Evolutionary conservation across 1,140 invertebrate genomes (phyloP).

Genomic region (Nasonia longicornis): DNA sequence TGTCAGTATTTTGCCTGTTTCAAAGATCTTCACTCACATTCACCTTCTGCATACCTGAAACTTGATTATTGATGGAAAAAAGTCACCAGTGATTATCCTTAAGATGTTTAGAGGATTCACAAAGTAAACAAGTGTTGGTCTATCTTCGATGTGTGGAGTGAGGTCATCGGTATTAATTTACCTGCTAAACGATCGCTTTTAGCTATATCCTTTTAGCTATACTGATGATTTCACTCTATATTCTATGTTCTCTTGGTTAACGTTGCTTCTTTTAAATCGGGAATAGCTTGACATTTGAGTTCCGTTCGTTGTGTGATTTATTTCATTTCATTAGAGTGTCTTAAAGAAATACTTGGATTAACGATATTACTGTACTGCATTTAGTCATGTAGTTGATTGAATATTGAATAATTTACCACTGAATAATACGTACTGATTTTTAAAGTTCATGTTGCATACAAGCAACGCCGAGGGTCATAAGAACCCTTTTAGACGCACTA

Average conservation of each 20-base stretch:
- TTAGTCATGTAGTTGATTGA: conserved; percentile 35
- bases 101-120: background rate
- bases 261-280: background rate
- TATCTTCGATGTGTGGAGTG: background rate
- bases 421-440: conserved; percentile 43
- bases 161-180: background rate
- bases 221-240: background rate
- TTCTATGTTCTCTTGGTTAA: background rate
- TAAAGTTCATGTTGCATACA: conserved; percentile 49
- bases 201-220: too few relatives aligned
- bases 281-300: background rate
- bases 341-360: background rate
- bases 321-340: background rate
- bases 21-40: background rate
- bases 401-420: conserved; percentile 6
- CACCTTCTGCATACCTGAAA: background rate
- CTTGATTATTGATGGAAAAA: background rate
- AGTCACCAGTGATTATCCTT: conserved; percentile 16
- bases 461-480: conserved; percentile 48
- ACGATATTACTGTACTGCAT: background rate
- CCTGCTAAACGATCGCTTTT: background rate
- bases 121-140: background rate
- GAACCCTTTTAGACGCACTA: conserved; percentile 48
- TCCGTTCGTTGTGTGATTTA: background rate
- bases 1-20: background rate